Conservation (phyloP, 2,113 vertebrate species). For the Stegastes partitus region DNA sequence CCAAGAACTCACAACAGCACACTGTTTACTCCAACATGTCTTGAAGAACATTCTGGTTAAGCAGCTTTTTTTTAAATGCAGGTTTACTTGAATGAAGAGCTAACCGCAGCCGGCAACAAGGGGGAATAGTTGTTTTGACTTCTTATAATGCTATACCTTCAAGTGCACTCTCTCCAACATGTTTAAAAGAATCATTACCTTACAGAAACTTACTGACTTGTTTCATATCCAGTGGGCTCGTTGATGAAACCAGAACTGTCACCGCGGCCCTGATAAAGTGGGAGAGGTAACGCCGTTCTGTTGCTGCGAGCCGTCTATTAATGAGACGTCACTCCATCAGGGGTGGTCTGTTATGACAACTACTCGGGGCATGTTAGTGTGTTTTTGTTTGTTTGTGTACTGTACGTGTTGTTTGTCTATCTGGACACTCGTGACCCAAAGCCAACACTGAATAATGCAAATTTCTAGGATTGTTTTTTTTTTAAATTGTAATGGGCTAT, state of each 20-base stretch:
- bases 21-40: too few relatives aligned
- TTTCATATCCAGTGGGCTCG: slow-evolving; percentile 14
- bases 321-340: slow-evolving; percentile 76
- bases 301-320: slow-evolving; percentile 73
- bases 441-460: slow-evolving; percentile 64
- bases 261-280: slow-evolving; percentile 50
- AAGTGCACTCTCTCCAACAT: neutral
- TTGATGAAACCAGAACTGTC: slow-evolving; percentile 66
- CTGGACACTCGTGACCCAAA: slow-evolving; percentile 38
- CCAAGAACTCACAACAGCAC: too few relatives aligned
- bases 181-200: neutral
- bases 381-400: slow-evolving; percentile 30
- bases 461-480: slow-evolving; percentile 42
- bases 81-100: too few relatives aligned
- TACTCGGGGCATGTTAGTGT: slow-evolving; percentile 65
- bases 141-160: slow-evolving; percentile 7
- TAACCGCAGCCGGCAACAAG: neutral
- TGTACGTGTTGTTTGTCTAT: slow-evolving; percentile 7
- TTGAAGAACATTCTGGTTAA: neutral
- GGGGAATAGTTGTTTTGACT: neutral
- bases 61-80: too few relatives aligned
- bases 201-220: slow-evolving; percentile 17
- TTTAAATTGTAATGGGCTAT: neutral
- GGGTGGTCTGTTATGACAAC: slow-evolving; percentile 73
- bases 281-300: slow-evolving; percentile 67